These are phyloP conservation scores for Eilema depressum DNA, from an alignment of 2,888 invertebrate genomes.

Conservation along the genomic window DNA sequence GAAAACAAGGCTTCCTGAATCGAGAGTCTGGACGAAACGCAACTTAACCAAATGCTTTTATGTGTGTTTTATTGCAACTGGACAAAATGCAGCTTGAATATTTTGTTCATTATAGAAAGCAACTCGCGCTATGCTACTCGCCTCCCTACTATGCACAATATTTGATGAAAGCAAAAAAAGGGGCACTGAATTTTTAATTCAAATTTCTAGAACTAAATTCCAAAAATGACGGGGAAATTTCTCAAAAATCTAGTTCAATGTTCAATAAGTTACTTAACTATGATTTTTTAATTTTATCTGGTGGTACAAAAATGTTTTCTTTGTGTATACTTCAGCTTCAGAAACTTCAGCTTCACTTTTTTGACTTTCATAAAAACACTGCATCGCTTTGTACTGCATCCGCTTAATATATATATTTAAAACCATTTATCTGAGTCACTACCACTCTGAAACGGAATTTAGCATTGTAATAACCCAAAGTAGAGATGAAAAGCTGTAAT, in stretches of 20 bases:
- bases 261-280: neutral
- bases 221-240: no score
- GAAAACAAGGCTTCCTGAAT: neutral
- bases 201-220: no score
- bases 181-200: no score
- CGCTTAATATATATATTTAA: neutral
- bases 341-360: neutral
- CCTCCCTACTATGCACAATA: neutral
- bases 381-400: neutral
- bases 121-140: neutral
- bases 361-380: neutral
- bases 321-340: neutral
- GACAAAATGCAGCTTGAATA: neutral
- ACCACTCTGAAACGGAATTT: neutral
- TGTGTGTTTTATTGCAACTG: neutral
- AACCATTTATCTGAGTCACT: neutral
- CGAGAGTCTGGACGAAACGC: neutral
- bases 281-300: neutral
- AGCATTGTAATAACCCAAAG: neutral
- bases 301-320: neutral
- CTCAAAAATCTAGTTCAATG: no score
- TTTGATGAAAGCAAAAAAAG: neutral
- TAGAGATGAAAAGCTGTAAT: slow-evolving; percentile 1
- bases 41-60: neutral
- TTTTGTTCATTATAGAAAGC: neutral